A percentile compares a stretch with the other conserved stretches of the same genome.
Evolutionary conservation across 2,888 invertebrate genomes (phyloP).

Genomic region (Limenitis arthemis): DNA sequence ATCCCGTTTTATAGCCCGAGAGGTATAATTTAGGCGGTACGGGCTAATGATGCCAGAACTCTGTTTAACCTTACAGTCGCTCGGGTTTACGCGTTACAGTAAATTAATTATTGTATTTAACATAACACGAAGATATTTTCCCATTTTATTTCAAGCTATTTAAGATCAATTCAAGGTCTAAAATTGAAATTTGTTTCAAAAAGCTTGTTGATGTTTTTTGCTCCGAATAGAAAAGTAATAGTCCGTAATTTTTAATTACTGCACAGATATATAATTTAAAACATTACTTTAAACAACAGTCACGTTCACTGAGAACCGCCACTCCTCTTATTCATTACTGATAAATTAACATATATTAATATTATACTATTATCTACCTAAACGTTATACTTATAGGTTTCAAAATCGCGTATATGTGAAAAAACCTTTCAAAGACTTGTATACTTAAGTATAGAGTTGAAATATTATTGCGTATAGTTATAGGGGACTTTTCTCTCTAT

Average conservation of each 20-base stretch:
- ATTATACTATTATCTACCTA: not conserved
- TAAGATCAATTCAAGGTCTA: too few relatives aligned
- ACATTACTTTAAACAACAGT: constrained; percentile 5
- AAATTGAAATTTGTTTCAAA: too few relatives aligned
- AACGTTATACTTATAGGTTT: not conserved
- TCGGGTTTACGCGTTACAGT: constrained; percentile 2
- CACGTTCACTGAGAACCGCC: constrained; percentile 4
- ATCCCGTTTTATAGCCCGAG: constrained; percentile 20
- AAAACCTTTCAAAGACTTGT: constrained; percentile 35
- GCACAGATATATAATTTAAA: constrained; percentile 3
- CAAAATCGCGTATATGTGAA: constrained; percentile 13
- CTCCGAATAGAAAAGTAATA: too few relatives aligned
- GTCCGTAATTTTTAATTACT: too few relatives aligned
- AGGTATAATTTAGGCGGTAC: constrained; percentile 26
- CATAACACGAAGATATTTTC: not conserved
- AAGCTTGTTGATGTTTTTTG: too few relatives aligned
- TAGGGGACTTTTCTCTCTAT: constrained; percentile 21
- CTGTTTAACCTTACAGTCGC: constrained; percentile 10
- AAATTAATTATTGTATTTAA: constrained; percentile 1
- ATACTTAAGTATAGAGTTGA: constrained; percentile 38
- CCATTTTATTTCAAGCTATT: too few relatives aligned
- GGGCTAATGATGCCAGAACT: constrained; percentile 21
- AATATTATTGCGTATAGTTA: constrained; percentile 28
- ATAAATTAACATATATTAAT: constrained; percentile 9
- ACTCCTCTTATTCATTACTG: not conserved